phyloP scores from a whole-genome alignment of 1,140 invertebrate species.

The Brevipalpus yothersi region DNA sequence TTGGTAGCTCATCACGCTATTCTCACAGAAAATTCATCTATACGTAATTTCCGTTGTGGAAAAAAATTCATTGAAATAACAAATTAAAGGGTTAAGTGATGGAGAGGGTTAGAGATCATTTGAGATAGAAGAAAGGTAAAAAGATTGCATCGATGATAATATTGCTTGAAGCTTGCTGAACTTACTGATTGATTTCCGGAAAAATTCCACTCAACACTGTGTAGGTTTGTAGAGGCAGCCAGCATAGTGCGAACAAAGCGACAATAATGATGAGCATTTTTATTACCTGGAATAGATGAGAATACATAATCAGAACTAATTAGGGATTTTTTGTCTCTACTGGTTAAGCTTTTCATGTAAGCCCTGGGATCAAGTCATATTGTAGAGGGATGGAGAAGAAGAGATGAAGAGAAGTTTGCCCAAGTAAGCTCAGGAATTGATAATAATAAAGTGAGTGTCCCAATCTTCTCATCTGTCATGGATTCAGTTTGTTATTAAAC shows the following conservation, averaged over 20 bases:
- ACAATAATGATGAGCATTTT: constrained; percentile 25
- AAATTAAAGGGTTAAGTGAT: not conserved
- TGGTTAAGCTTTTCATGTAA: not conserved
- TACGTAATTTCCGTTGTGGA: too few relatives aligned
- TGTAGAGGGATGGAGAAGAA: too few relatives aligned
- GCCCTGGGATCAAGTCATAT: too few relatives aligned
- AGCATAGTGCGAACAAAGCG: constrained; percentile 22
- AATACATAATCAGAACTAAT: not conserved
- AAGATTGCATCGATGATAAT: not conserved
- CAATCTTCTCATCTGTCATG: too few relatives aligned
- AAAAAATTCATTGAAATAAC: not conserved
- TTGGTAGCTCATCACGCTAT: too few relatives aligned
- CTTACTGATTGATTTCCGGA: constrained; percentile 25
- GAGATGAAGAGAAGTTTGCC: too few relatives aligned
- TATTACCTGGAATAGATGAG: constrained; percentile 17
- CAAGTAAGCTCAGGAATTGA: too few relatives aligned
- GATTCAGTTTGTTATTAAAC: too few relatives aligned
- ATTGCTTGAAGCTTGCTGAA: not conserved
- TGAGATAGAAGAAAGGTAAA: not conserved
- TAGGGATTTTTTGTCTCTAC: not conserved
- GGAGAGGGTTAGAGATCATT: not conserved
- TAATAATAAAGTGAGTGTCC: too few relatives aligned
- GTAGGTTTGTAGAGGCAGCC: constrained; percentile 22
- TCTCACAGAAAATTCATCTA: too few relatives aligned
- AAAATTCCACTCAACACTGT: constrained; percentile 17